Conservation (phyloP, 1,140 invertebrate genomes). For the Trichoplusia ni region DNA sequence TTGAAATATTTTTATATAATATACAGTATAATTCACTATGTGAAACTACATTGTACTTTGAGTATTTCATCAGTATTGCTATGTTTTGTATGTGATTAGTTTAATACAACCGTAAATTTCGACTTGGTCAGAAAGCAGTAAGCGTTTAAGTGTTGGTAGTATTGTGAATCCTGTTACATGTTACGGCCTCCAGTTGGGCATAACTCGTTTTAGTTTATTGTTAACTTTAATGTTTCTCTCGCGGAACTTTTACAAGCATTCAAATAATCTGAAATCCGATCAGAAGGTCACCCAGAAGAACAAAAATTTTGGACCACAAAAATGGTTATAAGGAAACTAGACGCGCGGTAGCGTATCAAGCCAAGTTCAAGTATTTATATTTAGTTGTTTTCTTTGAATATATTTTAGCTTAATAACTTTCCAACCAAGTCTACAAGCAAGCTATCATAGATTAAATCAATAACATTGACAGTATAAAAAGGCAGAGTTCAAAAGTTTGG, state of each 20-base stretch:
- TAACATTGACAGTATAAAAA: conserved; percentile 24
- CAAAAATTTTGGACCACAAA: too few species aligned
- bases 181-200: too few species aligned
- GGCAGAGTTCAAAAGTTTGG: conserved; percentile 22
- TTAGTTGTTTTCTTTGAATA: too few species aligned
- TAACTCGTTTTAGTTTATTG: too few species aligned
- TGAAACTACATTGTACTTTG: conserved; percentile 37
- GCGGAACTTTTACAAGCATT: too few species aligned
- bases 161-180: too few species aligned
- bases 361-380: too few species aligned
- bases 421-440: conserved; percentile 7
- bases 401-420: conserved; percentile 21
- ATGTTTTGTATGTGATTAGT: conserved; percentile 31
- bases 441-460: conserved; percentile 16
- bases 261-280: too few species aligned
- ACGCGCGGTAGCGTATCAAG: too few species aligned
- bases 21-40: conserved; percentile 23
- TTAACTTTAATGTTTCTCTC: too few species aligned
- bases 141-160: not conserved
- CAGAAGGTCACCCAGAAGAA: too few species aligned
- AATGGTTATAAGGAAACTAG: too few species aligned
- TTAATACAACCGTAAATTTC: conserved; percentile 18
- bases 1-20: conserved; percentile 5
- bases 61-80: conserved; percentile 40
- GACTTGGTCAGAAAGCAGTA: conserved; percentile 13